These are phyloP conservation scores for Tichodroma muraria DNA, from an alignment of 2,113 vertebrate species.

Conservation along the genomic window DNA sequence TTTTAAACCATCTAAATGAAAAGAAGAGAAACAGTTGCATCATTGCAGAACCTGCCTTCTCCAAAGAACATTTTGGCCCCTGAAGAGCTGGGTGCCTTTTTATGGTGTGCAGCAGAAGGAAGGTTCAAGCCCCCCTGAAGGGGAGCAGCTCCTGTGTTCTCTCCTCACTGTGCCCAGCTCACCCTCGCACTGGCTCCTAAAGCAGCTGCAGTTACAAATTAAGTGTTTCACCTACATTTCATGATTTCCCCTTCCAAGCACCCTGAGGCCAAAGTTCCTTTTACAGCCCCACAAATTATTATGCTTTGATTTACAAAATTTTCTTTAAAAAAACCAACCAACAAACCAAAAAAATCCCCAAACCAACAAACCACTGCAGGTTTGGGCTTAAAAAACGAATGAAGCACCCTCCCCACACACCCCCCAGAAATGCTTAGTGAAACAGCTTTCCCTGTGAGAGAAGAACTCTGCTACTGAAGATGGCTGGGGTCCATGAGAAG, in stretches of 20 bases:
- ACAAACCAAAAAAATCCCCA: not conserved
- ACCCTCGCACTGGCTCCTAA: not conserved
- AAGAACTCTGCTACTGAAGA: not conserved
- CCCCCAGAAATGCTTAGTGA: not conserved
- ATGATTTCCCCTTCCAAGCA: not conserved
- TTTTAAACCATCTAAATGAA: not conserved
- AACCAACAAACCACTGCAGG: not conserved
- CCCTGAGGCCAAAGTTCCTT: not conserved
- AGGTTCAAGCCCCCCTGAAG: not conserved
- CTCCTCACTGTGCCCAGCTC: not conserved
- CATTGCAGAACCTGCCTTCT: not conserved
- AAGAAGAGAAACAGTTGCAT: not conserved
- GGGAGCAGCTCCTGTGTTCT: not conserved
- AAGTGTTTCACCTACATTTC: not conserved
- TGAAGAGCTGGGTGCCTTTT: not conserved
- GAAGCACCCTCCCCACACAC: not conserved
- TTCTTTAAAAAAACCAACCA: not conserved
- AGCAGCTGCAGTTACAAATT: not conserved
- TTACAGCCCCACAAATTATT: not conserved
- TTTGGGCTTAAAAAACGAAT: not conserved
- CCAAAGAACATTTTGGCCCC: not conserved
- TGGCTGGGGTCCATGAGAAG: not conserved
- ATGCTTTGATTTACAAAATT: not conserved
- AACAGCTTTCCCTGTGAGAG: not conserved
- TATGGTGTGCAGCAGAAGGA: accelerated